Evolutionary conservation across 2,113 vertebrate genomes (phyloP).

Genomic region (Candoia aspera): DNA sequence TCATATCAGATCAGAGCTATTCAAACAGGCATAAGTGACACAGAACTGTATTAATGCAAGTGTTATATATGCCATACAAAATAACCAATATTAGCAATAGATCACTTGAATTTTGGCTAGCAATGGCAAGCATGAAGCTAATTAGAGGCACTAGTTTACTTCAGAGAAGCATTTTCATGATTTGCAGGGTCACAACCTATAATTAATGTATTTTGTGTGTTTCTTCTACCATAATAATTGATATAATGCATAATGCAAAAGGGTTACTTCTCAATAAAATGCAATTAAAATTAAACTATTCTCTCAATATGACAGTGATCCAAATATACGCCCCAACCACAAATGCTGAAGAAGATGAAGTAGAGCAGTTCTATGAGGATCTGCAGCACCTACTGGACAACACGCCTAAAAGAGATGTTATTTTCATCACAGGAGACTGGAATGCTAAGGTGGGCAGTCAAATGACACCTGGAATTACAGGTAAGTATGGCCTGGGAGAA

Average conservation of each 20-base stretch:
- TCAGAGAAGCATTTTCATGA: constrained; percentile 70
- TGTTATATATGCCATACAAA: constrained; percentile 51
- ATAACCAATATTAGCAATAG: constrained; percentile 67
- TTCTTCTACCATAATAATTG: constrained; percentile 73
- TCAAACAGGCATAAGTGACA: not conserved
- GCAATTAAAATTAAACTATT: constrained; percentile 68
- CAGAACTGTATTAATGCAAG: constrained; percentile 17
- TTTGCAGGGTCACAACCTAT: constrained; percentile 73
- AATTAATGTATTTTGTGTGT: constrained; percentile 75
- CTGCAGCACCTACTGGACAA: no score
- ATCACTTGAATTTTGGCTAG: constrained; percentile 58
- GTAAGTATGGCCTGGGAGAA: no score
- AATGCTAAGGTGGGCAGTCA: no score
- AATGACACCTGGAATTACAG: no score
- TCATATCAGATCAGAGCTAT: not conserved
- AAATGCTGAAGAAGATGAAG: no score
- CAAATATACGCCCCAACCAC: no score
- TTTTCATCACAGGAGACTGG: no score
- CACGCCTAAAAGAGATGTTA: no score
- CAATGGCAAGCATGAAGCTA: constrained; percentile 69
- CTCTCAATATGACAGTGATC: constrained; percentile 55
- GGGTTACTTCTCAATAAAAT: constrained; percentile 63
- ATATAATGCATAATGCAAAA: constrained; percentile 67
- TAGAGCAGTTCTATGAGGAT: no score
- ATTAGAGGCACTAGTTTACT: constrained; percentile 76